phyloP scores from a whole-genome alignment of 1,140 invertebrate genomes.

The Drosophila sulfurigaster region DNA sequence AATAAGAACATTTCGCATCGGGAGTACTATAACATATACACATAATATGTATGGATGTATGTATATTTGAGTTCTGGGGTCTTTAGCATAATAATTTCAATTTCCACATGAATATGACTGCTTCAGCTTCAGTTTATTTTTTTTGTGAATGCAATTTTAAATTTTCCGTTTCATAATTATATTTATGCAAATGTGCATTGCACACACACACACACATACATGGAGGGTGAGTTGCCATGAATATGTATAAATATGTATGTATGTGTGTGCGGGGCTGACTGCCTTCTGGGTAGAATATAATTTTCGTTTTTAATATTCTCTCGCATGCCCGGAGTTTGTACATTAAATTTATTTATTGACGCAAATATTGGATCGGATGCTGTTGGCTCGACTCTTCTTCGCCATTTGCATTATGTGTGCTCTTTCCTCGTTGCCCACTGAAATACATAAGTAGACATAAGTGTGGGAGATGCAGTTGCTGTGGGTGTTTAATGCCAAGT shows the following conservation, averaged over 20 bases:
- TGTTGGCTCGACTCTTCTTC: slow-evolving; percentile 40
- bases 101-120: slow-evolving; percentile 48
- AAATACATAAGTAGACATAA: slow-evolving; percentile 34
- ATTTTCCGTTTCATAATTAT: slow-evolving; percentile 77
- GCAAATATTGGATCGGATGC: slow-evolving; percentile 83
- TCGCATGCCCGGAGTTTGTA: slow-evolving; percentile 76
- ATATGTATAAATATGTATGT: slow-evolving; percentile 36
- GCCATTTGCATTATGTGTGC: slow-evolving; percentile 67
- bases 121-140: slow-evolving; percentile 16
- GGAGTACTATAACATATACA: not conserved
- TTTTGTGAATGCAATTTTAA: slow-evolving; percentile 71
- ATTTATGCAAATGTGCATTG: slow-evolving; percentile 74
- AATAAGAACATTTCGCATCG: not conserved
- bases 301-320: slow-evolving; percentile 84
- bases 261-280: slow-evolving; percentile 39
- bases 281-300: slow-evolving; percentile 76
- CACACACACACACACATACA: slow-evolving; percentile 23
- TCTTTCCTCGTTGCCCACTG: not conserved
- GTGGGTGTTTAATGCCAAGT: slow-evolving; percentile 18
- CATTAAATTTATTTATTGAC: slow-evolving; percentile 84
- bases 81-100: slow-evolving; percentile 59
- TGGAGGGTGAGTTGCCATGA: slow-evolving; percentile 30
- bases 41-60: no score
- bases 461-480: slow-evolving; percentile 18
- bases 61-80: not conserved